phyloP scores from a whole-genome alignment of 2,113 vertebrate genomes.

The Pipra filicauda region DNA sequence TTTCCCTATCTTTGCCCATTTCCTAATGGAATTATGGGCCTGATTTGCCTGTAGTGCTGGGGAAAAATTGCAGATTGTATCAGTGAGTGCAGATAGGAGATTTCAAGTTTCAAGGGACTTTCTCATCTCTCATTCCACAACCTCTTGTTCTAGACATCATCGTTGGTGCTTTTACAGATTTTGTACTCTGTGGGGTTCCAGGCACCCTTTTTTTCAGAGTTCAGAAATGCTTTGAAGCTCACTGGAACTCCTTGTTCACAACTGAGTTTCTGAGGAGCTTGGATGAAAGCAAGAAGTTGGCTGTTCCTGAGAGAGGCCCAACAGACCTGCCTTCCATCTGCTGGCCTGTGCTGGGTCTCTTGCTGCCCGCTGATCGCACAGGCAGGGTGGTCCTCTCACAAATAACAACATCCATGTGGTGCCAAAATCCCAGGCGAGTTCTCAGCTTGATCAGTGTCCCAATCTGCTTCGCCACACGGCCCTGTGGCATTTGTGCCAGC shows the following conservation, averaged over 20 bases:
- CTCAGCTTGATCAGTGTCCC: constrained; percentile 21
- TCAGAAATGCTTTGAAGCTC: neutral
- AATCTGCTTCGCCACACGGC: neutral
- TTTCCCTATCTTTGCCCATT: neutral
- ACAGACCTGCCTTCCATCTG: constrained; percentile 24
- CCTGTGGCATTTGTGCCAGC: neutral
- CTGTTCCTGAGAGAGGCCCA: neutral
- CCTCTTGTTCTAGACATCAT: neutral
- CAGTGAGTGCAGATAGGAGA: neutral
- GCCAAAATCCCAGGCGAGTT: constrained; percentile 31
- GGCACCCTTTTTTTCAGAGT: neutral
- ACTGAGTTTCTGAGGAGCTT: neutral
- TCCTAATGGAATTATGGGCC: neutral
- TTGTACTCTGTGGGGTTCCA: neutral
- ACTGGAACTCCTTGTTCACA: neutral
- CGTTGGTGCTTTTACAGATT: neutral
- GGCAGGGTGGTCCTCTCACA: constrained; percentile 39
- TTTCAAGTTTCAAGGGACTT: neutral
- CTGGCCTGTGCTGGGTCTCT: neutral
- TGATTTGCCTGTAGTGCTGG: neutral
- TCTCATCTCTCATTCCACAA: neutral
- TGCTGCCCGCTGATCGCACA: neutral
- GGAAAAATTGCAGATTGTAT: neutral
- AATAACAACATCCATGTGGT: neutral
- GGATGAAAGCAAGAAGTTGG: neutral